phyloP scores from a whole-genome alignment of 2,113 vertebrate species.

The Motacilla alba region DNA sequence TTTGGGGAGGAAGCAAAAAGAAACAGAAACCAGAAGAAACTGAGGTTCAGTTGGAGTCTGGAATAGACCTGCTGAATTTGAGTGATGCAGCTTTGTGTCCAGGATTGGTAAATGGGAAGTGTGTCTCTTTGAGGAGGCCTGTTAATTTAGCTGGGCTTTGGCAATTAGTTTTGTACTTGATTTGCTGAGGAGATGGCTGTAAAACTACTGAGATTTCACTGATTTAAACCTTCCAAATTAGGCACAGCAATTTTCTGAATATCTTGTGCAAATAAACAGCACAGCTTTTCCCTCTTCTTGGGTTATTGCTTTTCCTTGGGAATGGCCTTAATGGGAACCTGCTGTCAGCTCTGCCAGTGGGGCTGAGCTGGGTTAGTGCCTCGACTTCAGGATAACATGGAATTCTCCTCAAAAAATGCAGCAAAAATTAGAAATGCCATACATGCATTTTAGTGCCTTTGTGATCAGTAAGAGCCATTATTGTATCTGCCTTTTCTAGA shows the following conservation, averaged over 20 bases:
- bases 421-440: neutral
- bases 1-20: neutral
- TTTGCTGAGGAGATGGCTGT: neutral
- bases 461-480: neutral
- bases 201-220: neutral
- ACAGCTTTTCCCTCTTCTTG: neutral
- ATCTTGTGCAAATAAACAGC: neutral
- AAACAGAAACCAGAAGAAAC: neutral
- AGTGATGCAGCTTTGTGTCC: neutral
- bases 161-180: neutral
- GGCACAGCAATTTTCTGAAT: neutral
- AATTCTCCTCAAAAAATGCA: neutral
- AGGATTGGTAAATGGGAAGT: neutral
- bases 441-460: neutral
- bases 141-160: constrained; percentile 6
- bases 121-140: neutral
- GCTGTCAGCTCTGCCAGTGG: neutral
- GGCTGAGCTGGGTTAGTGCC: neutral
- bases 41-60: neutral
- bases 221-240: neutral
- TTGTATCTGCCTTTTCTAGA: neutral
- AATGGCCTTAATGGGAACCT: neutral
- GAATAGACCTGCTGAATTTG: neutral
- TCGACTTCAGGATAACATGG: neutral
- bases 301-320: neutral